Percentiles rank a stretch among this genome's conserved stretches.
These are phyloP conservation scores for Meliscaeva auricollis DNA, from an alignment of 2,888 invertebrate genomes.

Conservation along the genomic window DNA sequence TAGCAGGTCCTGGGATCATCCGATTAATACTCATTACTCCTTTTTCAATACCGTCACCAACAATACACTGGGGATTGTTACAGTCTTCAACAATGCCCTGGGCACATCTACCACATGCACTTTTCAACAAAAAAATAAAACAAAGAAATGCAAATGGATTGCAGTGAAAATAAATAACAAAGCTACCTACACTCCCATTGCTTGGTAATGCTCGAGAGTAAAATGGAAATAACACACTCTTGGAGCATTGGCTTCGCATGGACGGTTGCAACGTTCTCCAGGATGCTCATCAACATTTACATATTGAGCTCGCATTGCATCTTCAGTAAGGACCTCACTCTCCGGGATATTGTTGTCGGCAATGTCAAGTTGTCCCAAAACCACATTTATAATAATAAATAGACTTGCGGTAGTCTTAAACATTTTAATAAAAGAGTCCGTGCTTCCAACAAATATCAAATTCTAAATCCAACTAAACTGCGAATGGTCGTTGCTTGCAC, in stretches of 20 bases:
- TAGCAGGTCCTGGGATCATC: slow-evolving; percentile 84
- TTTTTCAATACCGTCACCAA: slow-evolving; percentile 84
- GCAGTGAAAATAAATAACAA: neutral
- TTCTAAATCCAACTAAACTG: slow-evolving; percentile 1
- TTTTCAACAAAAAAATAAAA: slow-evolving; percentile 73
- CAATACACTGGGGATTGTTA: slow-evolving; percentile 84
- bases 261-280: slow-evolving; percentile 81
- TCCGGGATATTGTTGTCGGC: slow-evolving; percentile 24
- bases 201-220: slow-evolving; percentile 83
- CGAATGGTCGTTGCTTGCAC: slow-evolving; percentile 33
- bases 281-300: slow-evolving; percentile 71
- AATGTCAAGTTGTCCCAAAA: slow-evolving; percentile 3
- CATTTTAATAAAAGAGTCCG: slow-evolving; percentile 8
- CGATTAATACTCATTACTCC: slow-evolving; percentile 85
- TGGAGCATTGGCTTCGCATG: slow-evolving; percentile 75
- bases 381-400: slow-evolving; percentile 1
- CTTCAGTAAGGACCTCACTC: slow-evolving; percentile 8
- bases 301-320: slow-evolving; percentile 15
- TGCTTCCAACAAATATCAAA: neutral
- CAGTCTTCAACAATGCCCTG: slow-evolving; percentile 82
- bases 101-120: slow-evolving; percentile 85
- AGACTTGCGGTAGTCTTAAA: neutral
- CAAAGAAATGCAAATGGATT: neutral
- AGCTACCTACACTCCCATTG: slow-evolving; percentile 82
- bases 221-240: slow-evolving; percentile 84